Evolutionary conservation across 35 echinoderm and acorn worm genomes (phyloP).

Genomic region (Amphiura filiformis): DNA sequence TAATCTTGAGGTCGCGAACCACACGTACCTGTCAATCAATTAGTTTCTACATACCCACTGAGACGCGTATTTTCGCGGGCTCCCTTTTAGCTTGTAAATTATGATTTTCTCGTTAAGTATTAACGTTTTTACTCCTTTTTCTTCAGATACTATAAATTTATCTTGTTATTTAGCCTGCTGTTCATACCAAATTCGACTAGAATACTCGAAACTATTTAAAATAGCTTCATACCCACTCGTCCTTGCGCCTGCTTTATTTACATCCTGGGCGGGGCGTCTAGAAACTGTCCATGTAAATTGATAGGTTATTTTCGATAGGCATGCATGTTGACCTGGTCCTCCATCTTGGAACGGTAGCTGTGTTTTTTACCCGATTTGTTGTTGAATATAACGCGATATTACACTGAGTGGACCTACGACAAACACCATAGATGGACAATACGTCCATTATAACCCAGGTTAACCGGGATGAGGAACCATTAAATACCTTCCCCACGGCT

Average conservation of each 20-base stretch:
- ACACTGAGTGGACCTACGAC: neutral
- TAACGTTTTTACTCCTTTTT: neutral
- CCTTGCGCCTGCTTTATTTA: neutral
- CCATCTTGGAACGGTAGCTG: constrained; percentile 34
- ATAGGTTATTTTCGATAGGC: constrained; percentile 26
- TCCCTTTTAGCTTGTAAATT: neutral
- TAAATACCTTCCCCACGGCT: constrained; percentile 94
- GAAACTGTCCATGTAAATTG: constrained; percentile 32
- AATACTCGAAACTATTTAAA: neutral
- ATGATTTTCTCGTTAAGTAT: neutral
- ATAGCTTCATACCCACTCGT: neutral
- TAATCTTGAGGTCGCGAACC: constrained; percentile 3
- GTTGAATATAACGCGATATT: constrained; percentile 23
- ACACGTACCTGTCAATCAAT: neutral
- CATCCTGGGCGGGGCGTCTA: constrained; percentile 3
- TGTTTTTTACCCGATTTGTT: constrained; percentile 20
- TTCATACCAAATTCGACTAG: neutral
- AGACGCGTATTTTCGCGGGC: neutral
- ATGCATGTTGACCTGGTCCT: constrained; percentile 35
- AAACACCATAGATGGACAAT: constrained; percentile 96
- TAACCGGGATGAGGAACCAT: constrained; percentile 98
- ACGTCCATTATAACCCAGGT: constrained; percentile 99
- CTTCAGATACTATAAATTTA: neutral
- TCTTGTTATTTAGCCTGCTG: neutral
- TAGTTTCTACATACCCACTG: neutral